phyloP scores from a whole-genome alignment of 2,113 vertebrate species.

The Perca schrenkii region DNA sequence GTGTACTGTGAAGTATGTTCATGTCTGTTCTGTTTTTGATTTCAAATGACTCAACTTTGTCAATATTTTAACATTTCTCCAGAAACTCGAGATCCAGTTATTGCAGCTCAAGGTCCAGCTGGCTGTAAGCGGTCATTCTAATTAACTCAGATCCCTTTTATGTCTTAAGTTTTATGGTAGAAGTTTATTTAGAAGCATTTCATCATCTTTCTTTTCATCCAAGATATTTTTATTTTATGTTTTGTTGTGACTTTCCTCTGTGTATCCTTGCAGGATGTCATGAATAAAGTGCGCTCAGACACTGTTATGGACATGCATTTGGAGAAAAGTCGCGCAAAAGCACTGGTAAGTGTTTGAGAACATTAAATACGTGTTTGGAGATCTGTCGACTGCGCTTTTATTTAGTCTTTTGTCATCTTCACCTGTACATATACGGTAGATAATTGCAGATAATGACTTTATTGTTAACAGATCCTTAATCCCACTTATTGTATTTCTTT shows the following conservation, averaged over 20 bases:
- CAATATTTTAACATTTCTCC: conserved; percentile 35
- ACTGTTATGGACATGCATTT: conserved; percentile 91
- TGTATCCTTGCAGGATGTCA: conserved; percentile 87
- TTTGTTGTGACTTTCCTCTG: neutral
- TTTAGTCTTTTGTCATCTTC: neutral
- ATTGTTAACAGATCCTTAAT: neutral
- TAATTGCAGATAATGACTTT: neutral
- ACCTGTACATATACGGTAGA: neutral
- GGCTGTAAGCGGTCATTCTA: conserved; percentile 84
- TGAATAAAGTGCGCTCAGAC: conserved; percentile 91
- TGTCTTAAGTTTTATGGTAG: neutral
- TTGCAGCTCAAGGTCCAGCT: conserved; percentile 90
- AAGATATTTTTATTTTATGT: neutral
- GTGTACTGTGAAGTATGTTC: neutral
- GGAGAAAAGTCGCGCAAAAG: conserved; percentile 94
- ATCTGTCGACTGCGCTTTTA: neutral
- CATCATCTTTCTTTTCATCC: neutral
- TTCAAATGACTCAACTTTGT: neutral
- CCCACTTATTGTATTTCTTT: neutral
- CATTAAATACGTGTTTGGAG: neutral
- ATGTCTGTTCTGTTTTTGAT: conserved; percentile 3
- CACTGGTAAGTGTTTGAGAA: conserved; percentile 87
- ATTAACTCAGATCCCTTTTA: neutral
- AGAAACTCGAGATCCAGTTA: conserved; percentile 95
- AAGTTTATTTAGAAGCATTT: neutral